Base-by-base conservation (phyloP, 2,888 invertebrate genomes). In the Lasioglossum leucozonium region DNA sequence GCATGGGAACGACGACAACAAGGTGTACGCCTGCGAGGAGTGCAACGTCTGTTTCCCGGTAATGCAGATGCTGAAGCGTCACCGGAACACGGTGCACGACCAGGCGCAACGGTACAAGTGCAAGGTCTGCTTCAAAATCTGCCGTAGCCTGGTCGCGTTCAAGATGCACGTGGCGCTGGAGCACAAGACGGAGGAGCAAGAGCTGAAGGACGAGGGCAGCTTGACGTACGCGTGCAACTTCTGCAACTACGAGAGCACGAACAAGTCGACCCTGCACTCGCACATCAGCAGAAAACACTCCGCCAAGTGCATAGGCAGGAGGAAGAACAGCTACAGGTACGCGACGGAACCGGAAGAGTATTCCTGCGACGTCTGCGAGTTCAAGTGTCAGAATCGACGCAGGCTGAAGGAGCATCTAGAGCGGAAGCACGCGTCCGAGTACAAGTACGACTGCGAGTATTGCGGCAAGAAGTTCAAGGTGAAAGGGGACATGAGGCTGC, bases 401-500 rank as follows among this genome's bases (percentile, higher is more conserved):
- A 89, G 92, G 1, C 62, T 94, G 44, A 94, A 93, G 78, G 93
- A 93, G 26, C 94, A 94, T 71, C 82, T 94, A 11, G 93, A 91
- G 42, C 90, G 94, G 1, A 93, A 91, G 62, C 94, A 93, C 72
- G 92, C 90, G 5, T 87, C 90, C 0, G 92, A 92, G 2, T 94
- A 88, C 69, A 93, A 93, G 22, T 92, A 92, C 86, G 89, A 90
- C 44, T 94, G 94, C 86, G 90, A 92, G 30, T 88, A 87, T 16
- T 94, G 94, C 55, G 91, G 90, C 0, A 93, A 93, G 72, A 94
- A 93, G 82, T 94, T 93, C 79, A 93, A 94, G 65, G 92, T 94
- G n/a, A 93, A 93, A n/a, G 92, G 94, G 0, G 94, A 94, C 74
- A 91, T 94, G 87, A 92, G 92, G n/a, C 89, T 93, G 0, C 94